Conservation (phyloP, 2,113 vertebrate genomes). For the Rhinoderma darwinii region DNA sequence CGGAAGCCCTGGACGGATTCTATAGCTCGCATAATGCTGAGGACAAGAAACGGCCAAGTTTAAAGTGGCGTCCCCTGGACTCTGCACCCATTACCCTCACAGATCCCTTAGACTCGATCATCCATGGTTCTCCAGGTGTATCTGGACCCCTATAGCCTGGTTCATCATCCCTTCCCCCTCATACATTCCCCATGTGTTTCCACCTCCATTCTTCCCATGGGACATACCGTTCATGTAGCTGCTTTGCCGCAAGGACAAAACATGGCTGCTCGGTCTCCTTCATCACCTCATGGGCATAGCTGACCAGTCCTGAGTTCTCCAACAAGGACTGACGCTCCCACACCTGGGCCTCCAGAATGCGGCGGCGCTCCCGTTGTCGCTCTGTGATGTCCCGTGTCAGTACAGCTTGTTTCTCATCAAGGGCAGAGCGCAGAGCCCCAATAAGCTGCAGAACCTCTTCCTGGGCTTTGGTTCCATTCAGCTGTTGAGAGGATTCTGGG, state of each 20-base stretch:
- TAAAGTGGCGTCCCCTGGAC: not conserved
- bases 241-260: constrained; percentile 91
- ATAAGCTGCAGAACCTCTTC: constrained; percentile 85
- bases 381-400: constrained; percentile 85
- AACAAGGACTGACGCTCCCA: constrained; percentile 85
- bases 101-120: too few relatives aligned
- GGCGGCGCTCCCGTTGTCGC: constrained; percentile 77
- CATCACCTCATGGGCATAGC: constrained; percentile 92
- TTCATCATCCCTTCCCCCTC: too few relatives aligned
- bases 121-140: too few relatives aligned
- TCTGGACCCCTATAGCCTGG: too few relatives aligned
- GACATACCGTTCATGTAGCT: constrained; percentile 87
- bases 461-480: constrained; percentile 83
- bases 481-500: constrained; percentile 67
- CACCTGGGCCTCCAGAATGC: constrained; percentile 81
- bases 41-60: not conserved
- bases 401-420: constrained; percentile 83
- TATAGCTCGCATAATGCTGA: constrained; percentile 86
- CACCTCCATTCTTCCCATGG: not conserved
- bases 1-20: constrained; percentile 89
- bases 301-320: constrained; percentile 89
- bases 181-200: too few relatives aligned
- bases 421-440: constrained; percentile 79
- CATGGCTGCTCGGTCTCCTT: constrained; percentile 93
- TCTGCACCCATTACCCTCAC: not conserved